These are phyloP conservation scores for Arctocebus calabarensis DNA, from an alignment of 2,797 vertebrate genomes.

Conservation along the genomic window DNA sequence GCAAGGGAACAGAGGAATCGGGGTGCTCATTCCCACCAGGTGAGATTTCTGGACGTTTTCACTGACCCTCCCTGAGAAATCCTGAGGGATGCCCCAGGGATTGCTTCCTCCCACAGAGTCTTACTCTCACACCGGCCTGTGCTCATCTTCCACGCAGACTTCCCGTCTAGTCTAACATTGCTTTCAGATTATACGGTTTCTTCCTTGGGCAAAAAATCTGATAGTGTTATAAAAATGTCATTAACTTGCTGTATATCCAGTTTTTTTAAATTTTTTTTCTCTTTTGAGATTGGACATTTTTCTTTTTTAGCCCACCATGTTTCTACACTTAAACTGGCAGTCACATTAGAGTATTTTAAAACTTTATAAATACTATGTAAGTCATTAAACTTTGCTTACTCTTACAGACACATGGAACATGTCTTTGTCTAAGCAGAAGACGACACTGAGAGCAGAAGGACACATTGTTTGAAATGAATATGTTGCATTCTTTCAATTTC, in stretches of 20 bases:
- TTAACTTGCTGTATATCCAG: not conserved
- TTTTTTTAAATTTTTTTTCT: not conserved
- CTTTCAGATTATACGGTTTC: not conserved
- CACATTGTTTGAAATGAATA: not conserved
- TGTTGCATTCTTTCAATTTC: conserved; percentile 16
- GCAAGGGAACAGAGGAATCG: not conserved
- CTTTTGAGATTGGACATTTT: not conserved
- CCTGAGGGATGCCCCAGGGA: not conserved
- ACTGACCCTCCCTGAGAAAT: not conserved
- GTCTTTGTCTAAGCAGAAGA: not conserved
- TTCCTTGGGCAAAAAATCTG: not conserved
- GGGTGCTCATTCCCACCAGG: not conserved
- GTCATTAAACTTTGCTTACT: not conserved
- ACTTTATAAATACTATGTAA: not conserved
- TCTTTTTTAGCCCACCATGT: not conserved
- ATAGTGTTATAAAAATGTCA: not conserved
- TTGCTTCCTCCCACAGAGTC: not conserved
- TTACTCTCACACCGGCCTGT: not conserved
- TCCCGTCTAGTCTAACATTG: not conserved
- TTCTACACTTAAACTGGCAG: conserved; percentile 3
- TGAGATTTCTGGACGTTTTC: not conserved
- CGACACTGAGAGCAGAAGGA: not conserved
- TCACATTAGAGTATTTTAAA: not conserved
- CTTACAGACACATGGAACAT: not conserved
- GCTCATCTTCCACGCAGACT: too few relatives aligned